A percentile compares a stretch with the other conserved stretches of the same genome.
Evolutionary conservation across 2,888 invertebrate genomes (phyloP).

Genomic region (Molorchus minor): DNA sequence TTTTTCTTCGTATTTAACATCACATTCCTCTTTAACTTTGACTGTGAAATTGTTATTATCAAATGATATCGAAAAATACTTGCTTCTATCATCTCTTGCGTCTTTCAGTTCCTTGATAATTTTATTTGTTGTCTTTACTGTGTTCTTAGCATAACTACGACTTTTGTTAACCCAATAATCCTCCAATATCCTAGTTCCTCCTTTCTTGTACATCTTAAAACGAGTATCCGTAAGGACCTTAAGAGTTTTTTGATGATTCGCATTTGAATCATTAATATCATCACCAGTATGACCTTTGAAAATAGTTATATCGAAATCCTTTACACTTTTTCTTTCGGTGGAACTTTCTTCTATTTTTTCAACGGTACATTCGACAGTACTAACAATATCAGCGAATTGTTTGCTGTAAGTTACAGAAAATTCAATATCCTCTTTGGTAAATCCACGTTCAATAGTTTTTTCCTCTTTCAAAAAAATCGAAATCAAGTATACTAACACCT

Average conservation of each 20-base stretch:
- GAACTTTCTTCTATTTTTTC: not conserved
- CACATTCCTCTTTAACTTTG: not conserved
- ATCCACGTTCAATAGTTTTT: conserved; percentile 3
- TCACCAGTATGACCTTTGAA: conserved; percentile 24
- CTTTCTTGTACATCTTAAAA: conserved; percentile 23
- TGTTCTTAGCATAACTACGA: not conserved
- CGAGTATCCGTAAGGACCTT: conserved; percentile 12
- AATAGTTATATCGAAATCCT: not conserved
- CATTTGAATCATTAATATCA: conserved; percentile 3
- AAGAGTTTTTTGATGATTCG: conserved; percentile 1
- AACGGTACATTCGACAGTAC: not conserved
- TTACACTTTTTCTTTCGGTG: not conserved
- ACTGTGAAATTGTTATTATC: not conserved
- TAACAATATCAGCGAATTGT: not conserved
- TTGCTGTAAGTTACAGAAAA: not conserved
- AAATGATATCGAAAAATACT: conserved; percentile 10
- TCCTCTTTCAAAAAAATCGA: not conserved
- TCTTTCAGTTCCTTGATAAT: conserved; percentile 4
- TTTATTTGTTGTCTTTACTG: not conserved
- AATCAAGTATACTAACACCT: not conserved
- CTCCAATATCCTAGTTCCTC: conserved; percentile 17
- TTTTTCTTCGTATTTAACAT: not conserved
- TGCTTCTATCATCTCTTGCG: not conserved
- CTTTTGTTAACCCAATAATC: too few relatives aligned
- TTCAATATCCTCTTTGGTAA: conserved; percentile 10